Evolutionary conservation across 2,113 vertebrate species (phyloP), one percentile per base, ranked within the genome.

Genomic region (Dromaius novaehollandiae): DNA sequence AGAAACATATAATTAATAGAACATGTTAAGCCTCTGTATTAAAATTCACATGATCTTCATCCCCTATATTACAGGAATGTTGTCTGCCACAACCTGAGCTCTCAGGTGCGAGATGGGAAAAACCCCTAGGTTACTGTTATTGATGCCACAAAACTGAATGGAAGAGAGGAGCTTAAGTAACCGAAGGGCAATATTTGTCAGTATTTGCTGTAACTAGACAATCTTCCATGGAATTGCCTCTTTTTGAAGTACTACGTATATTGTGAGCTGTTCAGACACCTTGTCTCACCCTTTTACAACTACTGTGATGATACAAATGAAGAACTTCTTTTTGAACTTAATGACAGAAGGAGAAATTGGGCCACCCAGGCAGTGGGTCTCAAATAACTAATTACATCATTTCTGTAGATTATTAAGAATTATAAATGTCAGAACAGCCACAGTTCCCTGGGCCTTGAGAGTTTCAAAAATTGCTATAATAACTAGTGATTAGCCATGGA

Each of bases 391-490:
- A 74, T 60, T 56, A 73, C 46, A 91, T 42, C 36, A 6, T 36
- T 64, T 89, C 91, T 84, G 71, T 64, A 73, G 51, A 97, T 93
- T 92, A 95, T 71, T 90, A 92, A 61, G 87, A 91, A 88, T 81
- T 78, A 90, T 56, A 88, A 75, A 66, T 71, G 91, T 64, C 85
- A 82, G 85, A 93, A 81, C n/a, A 95, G 64, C 69, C n/a, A 4
- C 82, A 96, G 93, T 15, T 89, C 76, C 94, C 46, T 51, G 30
- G 74, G 63, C 32, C 60, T 89, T 83, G 42, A 61, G 26, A 92
- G 61, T 64, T 70, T 65, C 81, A 91, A 91, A 95, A 93, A 84
- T 66, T 88, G 71, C 76, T n/a, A 6, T 86, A 91, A 94, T 93
- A 93, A 60, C 88, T 84, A 64, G 48, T 80, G 89, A 96, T 90